Evolutionary conservation across 2,113 vertebrate species (phyloP).

Genomic region (Calyptommatus sinebrachiatus): DNA sequence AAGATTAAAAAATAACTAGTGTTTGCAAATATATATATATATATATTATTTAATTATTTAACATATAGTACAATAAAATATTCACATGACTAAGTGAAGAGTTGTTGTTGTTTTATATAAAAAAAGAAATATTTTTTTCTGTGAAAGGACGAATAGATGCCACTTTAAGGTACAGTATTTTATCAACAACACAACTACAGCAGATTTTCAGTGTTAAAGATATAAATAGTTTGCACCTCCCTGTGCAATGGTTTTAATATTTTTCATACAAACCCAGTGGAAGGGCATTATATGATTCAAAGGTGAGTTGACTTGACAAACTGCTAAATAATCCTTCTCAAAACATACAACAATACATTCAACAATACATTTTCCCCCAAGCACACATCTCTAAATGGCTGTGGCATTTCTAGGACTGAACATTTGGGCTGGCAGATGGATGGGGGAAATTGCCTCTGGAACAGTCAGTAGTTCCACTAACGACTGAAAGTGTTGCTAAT

Average conservation of each 20-base stretch:
- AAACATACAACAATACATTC: slow-evolving; percentile 13
- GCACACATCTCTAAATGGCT: slow-evolving; percentile 7
- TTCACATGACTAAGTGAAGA: too few relatives aligned
- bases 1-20: too few relatives aligned
- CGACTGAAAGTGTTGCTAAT: background rate
- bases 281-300: background rate
- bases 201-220: background rate
- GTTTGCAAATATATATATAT: too few relatives aligned
- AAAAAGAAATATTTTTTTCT: background rate
- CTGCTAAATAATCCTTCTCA: background rate
- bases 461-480: background rate
- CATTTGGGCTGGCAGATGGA: slow-evolving; percentile 1
- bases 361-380: background rate
- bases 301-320: background rate
- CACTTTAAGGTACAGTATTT: background rate
- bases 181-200: background rate
- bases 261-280: background rate
- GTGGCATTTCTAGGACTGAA: slow-evolving; percentile 18
- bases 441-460: background rate
- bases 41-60: too few relatives aligned
- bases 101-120: too few relatives aligned
- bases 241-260: background rate
- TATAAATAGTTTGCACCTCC: slow-evolving; percentile 3
- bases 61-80: too few relatives aligned
- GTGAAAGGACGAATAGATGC: background rate